Evolutionary conservation across 37 sponge, comb jelly and placozoan species (phyloP).

Genomic region (Spongilla lacustris): DNA sequence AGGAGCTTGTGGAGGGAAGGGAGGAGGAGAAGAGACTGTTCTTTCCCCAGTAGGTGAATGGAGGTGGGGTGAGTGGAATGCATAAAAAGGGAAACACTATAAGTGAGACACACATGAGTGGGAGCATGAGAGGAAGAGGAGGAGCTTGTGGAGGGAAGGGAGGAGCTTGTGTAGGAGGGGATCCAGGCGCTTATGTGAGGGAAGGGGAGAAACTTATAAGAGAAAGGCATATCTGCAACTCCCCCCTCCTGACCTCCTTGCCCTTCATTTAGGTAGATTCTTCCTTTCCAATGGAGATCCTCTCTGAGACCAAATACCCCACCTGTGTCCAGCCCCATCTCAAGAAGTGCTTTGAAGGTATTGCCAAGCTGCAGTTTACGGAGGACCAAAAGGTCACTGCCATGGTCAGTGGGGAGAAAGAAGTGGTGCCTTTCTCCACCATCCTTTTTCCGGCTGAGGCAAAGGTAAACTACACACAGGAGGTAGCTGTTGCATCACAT

Average conservation of each 20-base stretch:
- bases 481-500: neutral
- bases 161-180: too few relatives aligned
- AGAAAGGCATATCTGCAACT: too few relatives aligned
- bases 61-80: too few relatives aligned
- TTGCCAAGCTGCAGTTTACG: slow-evolving; percentile 91
- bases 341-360: slow-evolving; percentile 98
- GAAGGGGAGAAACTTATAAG: too few relatives aligned
- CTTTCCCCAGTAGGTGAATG: slow-evolving; percentile 91
- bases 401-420: slow-evolving; percentile 96
- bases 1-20: too few relatives aligned
- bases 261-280: slow-evolving; percentile 70
- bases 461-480: slow-evolving; percentile 54
- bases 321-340: slow-evolving; percentile 95
- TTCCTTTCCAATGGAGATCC: slow-evolving; percentile 95
- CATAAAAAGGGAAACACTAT: too few relatives aligned
- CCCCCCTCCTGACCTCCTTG: neutral
- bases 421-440: slow-evolving; percentile 86
- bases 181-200: too few relatives aligned
- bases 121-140: too few relatives aligned
- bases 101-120: too few relatives aligned
- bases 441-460: slow-evolving; percentile 93
- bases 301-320: slow-evolving; percentile 96
- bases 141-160: too few relatives aligned
- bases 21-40: slow-evolving; percentile 97
- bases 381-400: slow-evolving; percentile 90